Conservation (phyloP, 2,888 invertebrate genomes). For the Piscicola geometra region DNA sequence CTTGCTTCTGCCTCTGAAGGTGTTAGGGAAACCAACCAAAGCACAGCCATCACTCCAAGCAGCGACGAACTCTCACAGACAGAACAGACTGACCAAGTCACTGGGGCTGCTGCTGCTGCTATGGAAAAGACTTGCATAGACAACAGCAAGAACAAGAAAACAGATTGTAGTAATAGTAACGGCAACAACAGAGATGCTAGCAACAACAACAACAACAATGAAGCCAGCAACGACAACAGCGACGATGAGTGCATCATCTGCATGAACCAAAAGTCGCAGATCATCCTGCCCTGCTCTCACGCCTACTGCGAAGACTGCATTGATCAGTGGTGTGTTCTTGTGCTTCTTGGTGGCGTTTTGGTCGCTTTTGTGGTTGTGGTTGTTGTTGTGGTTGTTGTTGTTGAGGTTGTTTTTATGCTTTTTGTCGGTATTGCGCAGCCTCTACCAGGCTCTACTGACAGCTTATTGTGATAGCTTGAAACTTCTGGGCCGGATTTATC, state of each 20-base stretch:
- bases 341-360: not conserved
- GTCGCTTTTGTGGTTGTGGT: too few relatives aligned
- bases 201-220: not conserved
- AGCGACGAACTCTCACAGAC: not conserved
- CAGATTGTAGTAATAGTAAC: too few relatives aligned
- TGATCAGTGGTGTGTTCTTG: conserved; percentile 64
- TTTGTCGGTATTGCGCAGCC: not conserved
- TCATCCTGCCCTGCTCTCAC: conserved; percentile 68
- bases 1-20: too few relatives aligned
- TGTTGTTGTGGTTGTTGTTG: too few relatives aligned
- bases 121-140: too few relatives aligned
- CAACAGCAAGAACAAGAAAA: too few relatives aligned
- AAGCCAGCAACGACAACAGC: conserved; percentile 39
- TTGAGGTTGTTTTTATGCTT: too few relatives aligned
- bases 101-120: too few relatives aligned
- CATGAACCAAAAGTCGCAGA: conserved; percentile 67
- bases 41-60: not conserved
- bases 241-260: conserved; percentile 68
- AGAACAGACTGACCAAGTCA: too few relatives aligned
- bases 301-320: conserved; percentile 69
- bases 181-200: too few relatives aligned
- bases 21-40: too few relatives aligned
- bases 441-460: not conserved
- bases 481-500: too few relatives aligned
- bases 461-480: not conserved